Conservation (phyloP, 2,888 invertebrate species). For the Lithosia quadra region DNA sequence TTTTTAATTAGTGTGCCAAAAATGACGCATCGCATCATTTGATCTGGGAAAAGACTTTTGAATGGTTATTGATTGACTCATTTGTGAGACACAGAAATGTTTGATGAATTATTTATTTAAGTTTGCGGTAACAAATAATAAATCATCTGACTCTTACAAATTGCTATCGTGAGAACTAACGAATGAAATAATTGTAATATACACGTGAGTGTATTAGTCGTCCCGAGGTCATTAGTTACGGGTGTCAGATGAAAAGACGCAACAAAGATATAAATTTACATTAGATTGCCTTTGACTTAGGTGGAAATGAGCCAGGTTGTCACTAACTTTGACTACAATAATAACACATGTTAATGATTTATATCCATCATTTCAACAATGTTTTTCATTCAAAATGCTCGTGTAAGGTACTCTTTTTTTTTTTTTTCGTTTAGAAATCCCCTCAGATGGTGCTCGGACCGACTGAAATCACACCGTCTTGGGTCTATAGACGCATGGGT, state of each 20-base stretch:
- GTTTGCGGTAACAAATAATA: conserved; percentile 24
- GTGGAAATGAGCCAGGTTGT: conserved; percentile 59
- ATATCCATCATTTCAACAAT: background rate
- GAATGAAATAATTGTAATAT: conserved; percentile 40
- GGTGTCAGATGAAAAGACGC: conserved; percentile 56
- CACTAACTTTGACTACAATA: conserved; percentile 38
- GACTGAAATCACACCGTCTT: no score
- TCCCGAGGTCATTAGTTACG: conserved; percentile 47
- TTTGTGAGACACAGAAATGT: conserved; percentile 17
- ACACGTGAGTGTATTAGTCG: conserved; percentile 43
- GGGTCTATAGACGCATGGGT: no score
- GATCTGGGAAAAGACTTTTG: conserved; percentile 44
- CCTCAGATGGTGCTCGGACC: no score
- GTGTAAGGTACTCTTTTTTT: background rate
- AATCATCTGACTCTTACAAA: conserved; percentile 41
- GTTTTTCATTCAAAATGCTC: background rate
- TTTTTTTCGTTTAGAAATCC: no score
- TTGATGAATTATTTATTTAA: conserved; percentile 30
- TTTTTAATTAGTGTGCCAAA: conserved; percentile 78
- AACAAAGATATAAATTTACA: conserved; percentile 53
- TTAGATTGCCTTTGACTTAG: conserved; percentile 38
- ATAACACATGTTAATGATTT: conserved; percentile 8
- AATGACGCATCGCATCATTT: conserved; percentile 61
- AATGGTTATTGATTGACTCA: conserved; percentile 42
- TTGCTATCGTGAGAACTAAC: conserved; percentile 36